These are phyloP conservation scores for Sialis fuliginosa DNA, from an alignment of 2,888 invertebrate species.

Conservation along the genomic window DNA sequence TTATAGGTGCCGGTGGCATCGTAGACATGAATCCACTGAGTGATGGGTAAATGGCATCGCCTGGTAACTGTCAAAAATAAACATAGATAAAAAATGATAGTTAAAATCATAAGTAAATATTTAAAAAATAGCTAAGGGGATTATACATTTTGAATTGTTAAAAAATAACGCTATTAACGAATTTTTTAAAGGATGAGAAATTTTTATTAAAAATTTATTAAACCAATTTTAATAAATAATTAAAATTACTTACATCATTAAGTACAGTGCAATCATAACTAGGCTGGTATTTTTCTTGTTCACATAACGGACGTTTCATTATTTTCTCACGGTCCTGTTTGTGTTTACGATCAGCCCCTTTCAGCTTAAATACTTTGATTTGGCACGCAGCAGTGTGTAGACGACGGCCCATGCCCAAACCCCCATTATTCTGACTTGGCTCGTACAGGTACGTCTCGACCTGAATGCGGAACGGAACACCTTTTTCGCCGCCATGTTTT, in stretches of 20 bases:
- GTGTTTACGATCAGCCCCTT: conserved; percentile 92
- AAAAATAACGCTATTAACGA: too few relatives aligned
- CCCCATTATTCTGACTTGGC: conserved; percentile 4
- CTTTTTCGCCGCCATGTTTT: conserved; percentile 96
- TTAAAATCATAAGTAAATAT: too few relatives aligned
- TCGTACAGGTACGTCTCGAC: conserved; percentile 56
- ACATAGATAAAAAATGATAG: too few relatives aligned
- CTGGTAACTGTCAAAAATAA: too few relatives aligned
- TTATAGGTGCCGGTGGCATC: too few relatives aligned
- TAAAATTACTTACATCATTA: conserved; percentile 49
- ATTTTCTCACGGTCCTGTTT: conserved; percentile 94
- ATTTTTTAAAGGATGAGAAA: too few relatives aligned
- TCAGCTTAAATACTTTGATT: conserved; percentile 85
- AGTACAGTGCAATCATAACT: conserved; percentile 91
- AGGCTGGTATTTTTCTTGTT: conserved; percentile 86
- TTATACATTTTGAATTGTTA: too few relatives aligned
- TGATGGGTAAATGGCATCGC: too few relatives aligned
- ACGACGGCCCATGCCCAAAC: conserved; percentile 28
- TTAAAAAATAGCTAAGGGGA: too few relatives aligned
- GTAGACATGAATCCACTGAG: too few relatives aligned
- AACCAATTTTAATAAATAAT: background rate
- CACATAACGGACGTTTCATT: conserved; percentile 60
- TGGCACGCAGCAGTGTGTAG: conserved; percentile 91
- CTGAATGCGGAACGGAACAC: conserved; percentile 90
- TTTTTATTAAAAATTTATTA: too few relatives aligned